phyloP scores from a whole-genome alignment of 2,888 invertebrate genomes.

The Chloroclystis v-ata region DNA sequence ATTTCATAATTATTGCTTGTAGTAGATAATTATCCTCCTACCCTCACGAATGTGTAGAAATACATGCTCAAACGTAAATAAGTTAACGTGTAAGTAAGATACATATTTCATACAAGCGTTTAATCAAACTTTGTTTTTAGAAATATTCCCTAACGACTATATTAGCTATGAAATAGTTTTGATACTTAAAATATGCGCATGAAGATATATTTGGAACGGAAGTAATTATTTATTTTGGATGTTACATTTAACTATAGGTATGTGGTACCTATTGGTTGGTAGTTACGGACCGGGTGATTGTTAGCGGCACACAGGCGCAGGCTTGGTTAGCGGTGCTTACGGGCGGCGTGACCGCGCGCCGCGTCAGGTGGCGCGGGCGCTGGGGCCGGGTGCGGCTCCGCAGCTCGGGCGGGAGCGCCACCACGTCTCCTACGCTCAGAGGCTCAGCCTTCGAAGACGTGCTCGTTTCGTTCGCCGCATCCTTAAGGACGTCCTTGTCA shows the following conservation, averaged over 20 bases:
- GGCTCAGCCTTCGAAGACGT: conserved; percentile 50
- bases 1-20: background rate
- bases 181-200: too few relatives aligned
- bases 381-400: conserved; percentile 62
- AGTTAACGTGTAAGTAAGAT: background rate
- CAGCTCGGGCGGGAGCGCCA: conserved; percentile 66
- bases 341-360: conserved; percentile 77
- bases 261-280: conserved; percentile 41
- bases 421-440: conserved; percentile 62
- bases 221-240: conserved; percentile 4
- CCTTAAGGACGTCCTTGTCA: conserved; percentile 50
- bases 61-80: conserved; percentile 1
- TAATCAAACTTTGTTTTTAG: too few relatives aligned
- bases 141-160: too few relatives aligned
- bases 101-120: too few relatives aligned
- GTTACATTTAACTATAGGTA: background rate
- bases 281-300: conserved; percentile 67
- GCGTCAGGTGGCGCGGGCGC: conserved; percentile 70
- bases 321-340: conserved; percentile 74
- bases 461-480: conserved; percentile 41
- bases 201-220: background rate
- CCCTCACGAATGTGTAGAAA: conserved; percentile 10
- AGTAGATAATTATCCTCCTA: conserved; percentile 3
- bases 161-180: too few relatives aligned
- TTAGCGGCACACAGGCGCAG: conserved; percentile 73